These are phyloP conservation scores for Drosophila mercatorum DNA, from an alignment of 2,888 invertebrate genomes.

Conservation along the genomic window DNA sequence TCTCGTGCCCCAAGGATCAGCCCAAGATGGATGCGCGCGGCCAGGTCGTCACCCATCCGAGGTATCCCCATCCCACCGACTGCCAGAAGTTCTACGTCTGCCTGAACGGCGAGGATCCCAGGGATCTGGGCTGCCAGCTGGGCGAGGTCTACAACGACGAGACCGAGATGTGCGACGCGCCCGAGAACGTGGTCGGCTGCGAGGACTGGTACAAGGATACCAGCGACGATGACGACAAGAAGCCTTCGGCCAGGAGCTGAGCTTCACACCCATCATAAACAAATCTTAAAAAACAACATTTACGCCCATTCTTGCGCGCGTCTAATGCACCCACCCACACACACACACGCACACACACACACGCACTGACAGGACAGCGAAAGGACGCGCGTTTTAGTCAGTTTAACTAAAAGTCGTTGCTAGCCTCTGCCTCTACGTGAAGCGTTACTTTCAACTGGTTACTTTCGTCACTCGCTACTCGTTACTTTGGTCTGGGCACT, in stretches of 20 bases:
- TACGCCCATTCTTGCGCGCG: conserved; percentile 35
- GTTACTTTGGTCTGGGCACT: conserved; percentile 2
- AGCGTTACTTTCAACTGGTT: conserved; percentile 2
- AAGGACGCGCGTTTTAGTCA: conserved; percentile 72
- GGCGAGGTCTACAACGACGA: conserved; percentile 97
- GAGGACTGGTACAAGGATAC: conserved; percentile 96
- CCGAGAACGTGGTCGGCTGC: conserved; percentile 95
- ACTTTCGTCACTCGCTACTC: not conserved
- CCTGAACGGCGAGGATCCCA: conserved; percentile 93
- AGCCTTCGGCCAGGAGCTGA: conserved; percentile 63
- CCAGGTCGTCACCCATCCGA: conserved; percentile 91
- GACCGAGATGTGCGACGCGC: conserved; percentile 93
- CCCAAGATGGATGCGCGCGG: conserved; percentile 88
- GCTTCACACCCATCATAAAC: conserved; percentile 16
- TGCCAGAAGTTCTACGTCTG: conserved; percentile 97
- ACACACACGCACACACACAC: conserved; percentile 5
- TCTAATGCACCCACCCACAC: conserved; percentile 32
- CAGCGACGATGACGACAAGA: conserved; percentile 86
- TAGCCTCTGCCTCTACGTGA: conserved; percentile 61
- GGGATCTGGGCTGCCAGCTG: conserved; percentile 93
- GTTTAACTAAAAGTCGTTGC: conserved; percentile 68
- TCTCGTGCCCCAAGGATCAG: conserved; percentile 91
- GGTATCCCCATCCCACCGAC: conserved; percentile 93
- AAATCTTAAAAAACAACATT: conserved; percentile 7
- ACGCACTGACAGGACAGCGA: conserved; percentile 26